Conservation (phyloP, 2,888 invertebrate genomes). For the Phortica magna region DNA sequence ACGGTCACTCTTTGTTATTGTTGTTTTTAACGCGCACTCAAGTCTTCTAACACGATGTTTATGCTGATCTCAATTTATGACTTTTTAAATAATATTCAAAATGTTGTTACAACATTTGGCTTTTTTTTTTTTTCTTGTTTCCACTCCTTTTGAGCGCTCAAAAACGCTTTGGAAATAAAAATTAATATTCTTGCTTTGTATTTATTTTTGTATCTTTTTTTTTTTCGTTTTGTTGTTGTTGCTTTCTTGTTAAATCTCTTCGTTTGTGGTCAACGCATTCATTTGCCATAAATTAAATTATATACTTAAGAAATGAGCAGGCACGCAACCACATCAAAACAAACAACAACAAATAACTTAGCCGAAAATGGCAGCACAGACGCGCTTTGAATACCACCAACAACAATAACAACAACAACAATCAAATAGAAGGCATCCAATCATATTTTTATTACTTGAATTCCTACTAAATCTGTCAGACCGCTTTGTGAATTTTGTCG, state of each 20-base stretch:
- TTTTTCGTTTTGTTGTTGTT: background rate
- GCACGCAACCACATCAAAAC: background rate
- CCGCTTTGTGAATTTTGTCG: background rate
- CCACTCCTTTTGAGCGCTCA: background rate
- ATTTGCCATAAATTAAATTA: slow-evolving; percentile 30
- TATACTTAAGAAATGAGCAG: background rate
- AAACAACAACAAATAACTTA: background rate
- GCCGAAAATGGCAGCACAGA: background rate
- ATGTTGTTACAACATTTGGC: background rate
- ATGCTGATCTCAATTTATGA: slow-evolving; percentile 30
- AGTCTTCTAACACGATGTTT: slow-evolving; percentile 15
- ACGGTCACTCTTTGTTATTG: background rate
- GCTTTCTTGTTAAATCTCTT: background rate
- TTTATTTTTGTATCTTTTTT: background rate
- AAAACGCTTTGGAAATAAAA: background rate
- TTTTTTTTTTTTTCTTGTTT: background rate
- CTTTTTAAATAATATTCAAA: slow-evolving; percentile 28
- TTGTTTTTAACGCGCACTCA: background rate
- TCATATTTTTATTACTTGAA: slow-evolving; percentile 26
- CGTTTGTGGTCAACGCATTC: slow-evolving; percentile 19
- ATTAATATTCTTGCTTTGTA: slow-evolving; percentile 16
- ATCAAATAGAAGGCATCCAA: too few relatives aligned
- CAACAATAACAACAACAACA: background rate
- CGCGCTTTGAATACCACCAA: background rate
- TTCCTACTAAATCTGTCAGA: slow-evolving; percentile 21